phyloP scores from a whole-genome alignment of 2,113 vertebrate species.

The Cottus gobio region DNA sequence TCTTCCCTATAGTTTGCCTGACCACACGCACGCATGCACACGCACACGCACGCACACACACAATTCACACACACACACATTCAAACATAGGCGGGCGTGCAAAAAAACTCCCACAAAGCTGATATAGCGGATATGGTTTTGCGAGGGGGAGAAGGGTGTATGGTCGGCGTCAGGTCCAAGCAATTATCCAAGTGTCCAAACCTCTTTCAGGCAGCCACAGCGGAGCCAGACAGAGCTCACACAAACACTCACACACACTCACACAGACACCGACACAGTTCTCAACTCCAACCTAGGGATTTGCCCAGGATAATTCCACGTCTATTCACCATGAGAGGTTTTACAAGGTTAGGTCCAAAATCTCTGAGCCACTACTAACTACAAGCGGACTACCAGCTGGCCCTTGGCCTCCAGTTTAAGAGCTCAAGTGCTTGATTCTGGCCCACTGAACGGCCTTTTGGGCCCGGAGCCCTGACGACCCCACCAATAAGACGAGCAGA shows the following conservation, averaged over 20 bases:
- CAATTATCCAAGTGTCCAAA: constrained; percentile 82
- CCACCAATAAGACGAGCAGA: constrained; percentile 65
- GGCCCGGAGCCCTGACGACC: constrained; percentile 50
- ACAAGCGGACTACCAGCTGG: constrained; percentile 77
- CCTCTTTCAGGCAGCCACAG: constrained; percentile 77
- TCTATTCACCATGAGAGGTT: constrained; percentile 71
- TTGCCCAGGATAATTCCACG: constrained; percentile 74
- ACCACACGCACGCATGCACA: constrained; percentile 53
- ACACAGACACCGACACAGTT: constrained; percentile 48
- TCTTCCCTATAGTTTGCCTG: constrained; percentile 72
- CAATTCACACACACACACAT: constrained; percentile 31
- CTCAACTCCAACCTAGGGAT: constrained; percentile 66
- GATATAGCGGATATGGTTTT: constrained; percentile 81
- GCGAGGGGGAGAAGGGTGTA: constrained; percentile 75
- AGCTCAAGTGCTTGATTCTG: constrained; percentile 67
- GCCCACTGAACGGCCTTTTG: constrained; percentile 56
- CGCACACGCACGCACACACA: constrained; percentile 35
- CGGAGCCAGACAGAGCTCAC: constrained; percentile 75
- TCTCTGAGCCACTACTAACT: constrained; percentile 63
- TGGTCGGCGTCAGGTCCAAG: constrained; percentile 78
- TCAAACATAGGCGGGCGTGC: constrained; percentile 37
- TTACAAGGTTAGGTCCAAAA: constrained; percentile 74
- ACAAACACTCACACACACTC: constrained; percentile 30
- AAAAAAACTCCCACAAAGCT: constrained; percentile 69
- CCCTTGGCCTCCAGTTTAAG: constrained; percentile 74